phyloP scores from a whole-genome alignment of 2,797 vertebrate species.

The Alectoris magna region DNA sequence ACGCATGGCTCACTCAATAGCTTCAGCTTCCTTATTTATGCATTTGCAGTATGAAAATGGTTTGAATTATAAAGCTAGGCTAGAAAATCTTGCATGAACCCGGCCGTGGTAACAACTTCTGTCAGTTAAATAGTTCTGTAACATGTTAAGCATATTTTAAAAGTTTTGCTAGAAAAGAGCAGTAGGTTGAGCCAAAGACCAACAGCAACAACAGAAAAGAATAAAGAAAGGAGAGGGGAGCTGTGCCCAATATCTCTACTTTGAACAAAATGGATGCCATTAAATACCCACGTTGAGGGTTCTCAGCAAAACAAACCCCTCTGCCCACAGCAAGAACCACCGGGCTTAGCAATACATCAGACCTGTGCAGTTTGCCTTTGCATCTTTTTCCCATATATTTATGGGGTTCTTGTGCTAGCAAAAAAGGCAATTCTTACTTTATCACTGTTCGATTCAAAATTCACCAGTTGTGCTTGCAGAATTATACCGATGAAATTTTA shows the following conservation, averaged over 20 bases:
- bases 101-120: neutral
- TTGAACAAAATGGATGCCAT: neutral
- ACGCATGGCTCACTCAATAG: neutral
- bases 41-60: conserved; percentile 10
- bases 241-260: neutral
- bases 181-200: rapidly evolving
- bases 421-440: neutral
- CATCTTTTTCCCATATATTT: neutral
- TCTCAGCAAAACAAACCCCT: neutral
- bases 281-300: neutral
- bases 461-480: neutral
- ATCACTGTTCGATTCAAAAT: neutral
- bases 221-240: neutral
- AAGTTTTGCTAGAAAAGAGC: neutral
- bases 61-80: conserved; percentile 52
- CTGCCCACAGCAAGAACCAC: neutral
- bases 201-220: neutral
- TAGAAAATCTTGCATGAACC: conserved; percentile 16
- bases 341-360: neutral
- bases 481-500: neutral
- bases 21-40: neutral
- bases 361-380: neutral
- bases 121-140: neutral
- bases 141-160: neutral
- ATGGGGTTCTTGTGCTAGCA: neutral